Percentiles rank a stretch among this genome's conserved stretches.
These are phyloP conservation scores for Peromyscus californicus DNA, from an alignment of 2,113 vertebrate species.

Conservation along the genomic window DNA sequence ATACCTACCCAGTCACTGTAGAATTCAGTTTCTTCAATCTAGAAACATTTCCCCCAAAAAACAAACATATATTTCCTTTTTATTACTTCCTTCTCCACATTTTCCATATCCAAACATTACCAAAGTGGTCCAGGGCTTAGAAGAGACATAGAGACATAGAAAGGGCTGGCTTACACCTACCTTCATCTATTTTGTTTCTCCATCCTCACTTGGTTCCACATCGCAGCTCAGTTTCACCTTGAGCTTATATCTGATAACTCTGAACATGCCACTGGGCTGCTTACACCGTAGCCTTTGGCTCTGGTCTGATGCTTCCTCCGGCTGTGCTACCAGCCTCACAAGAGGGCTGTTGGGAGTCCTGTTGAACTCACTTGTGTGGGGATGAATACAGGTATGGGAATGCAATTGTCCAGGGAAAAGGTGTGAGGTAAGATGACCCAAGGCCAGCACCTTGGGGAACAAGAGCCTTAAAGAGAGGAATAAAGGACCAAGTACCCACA, in stretches of 20 bases:
- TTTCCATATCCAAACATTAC: neutral
- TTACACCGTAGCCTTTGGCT: neutral
- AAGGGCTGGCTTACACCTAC: neutral
- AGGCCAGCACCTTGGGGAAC: neutral
- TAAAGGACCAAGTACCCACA: neutral
- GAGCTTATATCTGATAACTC: neutral
- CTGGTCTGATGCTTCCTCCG: neutral
- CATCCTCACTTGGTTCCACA: neutral
- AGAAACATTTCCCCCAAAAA: neutral
- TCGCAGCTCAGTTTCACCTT: neutral
- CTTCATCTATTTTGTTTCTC: neutral
- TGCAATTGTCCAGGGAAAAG: neutral
- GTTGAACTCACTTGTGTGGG: neutral
- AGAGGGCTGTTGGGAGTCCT: neutral
- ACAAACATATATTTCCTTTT: neutral
- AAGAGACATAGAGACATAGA: neutral
- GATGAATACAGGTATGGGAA: neutral
- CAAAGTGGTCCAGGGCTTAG: neutral
- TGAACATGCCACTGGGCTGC: neutral
- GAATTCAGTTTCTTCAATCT: neutral
- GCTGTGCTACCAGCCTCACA: neutral
- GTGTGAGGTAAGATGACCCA: neutral
- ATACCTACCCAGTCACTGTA: neutral
- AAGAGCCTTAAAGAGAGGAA: neutral
- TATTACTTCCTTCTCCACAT: neutral